These are phyloP conservation scores for Morus bassanus DNA, from an alignment of 2,797 vertebrate genomes.

Conservation along the genomic window DNA sequence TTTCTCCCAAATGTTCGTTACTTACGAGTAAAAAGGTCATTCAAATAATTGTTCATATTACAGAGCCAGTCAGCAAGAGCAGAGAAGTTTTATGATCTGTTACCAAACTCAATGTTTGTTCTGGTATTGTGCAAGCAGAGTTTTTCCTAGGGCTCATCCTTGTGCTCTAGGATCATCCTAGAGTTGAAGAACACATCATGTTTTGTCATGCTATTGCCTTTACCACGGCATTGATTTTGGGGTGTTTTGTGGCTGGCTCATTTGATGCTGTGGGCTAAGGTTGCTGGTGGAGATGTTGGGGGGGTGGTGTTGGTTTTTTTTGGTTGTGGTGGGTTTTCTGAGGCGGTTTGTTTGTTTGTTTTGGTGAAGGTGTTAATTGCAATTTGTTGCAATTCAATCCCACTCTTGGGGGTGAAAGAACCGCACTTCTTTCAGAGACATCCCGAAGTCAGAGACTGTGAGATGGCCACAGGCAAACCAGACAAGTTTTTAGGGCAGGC, in stretches of 20 bases:
- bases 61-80: not conserved
- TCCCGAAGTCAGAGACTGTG: not conserved
- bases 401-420: not conserved
- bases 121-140: not conserved
- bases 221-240: not conserved
- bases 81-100: not conserved
- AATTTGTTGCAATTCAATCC: not conserved
- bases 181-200: not conserved
- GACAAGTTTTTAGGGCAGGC: not conserved
- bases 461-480: not conserved
- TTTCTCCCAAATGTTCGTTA: not conserved
- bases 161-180: not conserved
- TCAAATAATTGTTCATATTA: not conserved
- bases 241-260: not conserved
- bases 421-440: not conserved
- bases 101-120: not conserved
- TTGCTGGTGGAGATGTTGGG: not conserved
- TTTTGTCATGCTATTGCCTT: not conserved
- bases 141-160: not conserved
- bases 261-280: not conserved
- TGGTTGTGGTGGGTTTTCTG: not conserved
- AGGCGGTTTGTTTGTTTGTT: accelerated
- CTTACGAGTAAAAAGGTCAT: not conserved
- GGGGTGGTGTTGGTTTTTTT: not conserved
- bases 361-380: not conserved